Conservation (phyloP, 1,140 invertebrate species). For the honey bee (Apis mellifera) region Amel_HAv3.1 CM009940.2:7113501-7114000, state of each 20-base stretch:
- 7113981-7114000: conserved; percentile 27
- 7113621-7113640: conserved; percentile 28
- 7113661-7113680: too few relatives aligned
- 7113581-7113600: conserved; percentile 7
- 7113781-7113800: too few relatives aligned
- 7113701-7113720: too few relatives aligned
- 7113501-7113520: not conserved
- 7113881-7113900: not conserved
- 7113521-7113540: conserved; percentile 17
- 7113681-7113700: too few relatives aligned
- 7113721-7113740: too few relatives aligned
- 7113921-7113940: conserved; percentile 31
- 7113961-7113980: conserved; percentile 34
- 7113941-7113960: conserved; percentile 28
- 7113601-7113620: conserved; percentile 57
- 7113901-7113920: not conserved
- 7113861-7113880: too few relatives aligned
- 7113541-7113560: conserved; percentile 45
- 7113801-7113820: too few relatives aligned
- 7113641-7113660: too few relatives aligned
- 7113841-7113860: too few relatives aligned
- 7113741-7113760: too few relatives aligned
- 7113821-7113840: too few relatives aligned
- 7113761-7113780: too few relatives aligned
- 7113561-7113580: conserved; percentile 48